Evolutionary conservation across 2,113 vertebrate species (phyloP).

Genomic region (Cnemophilus loriae): DNA sequence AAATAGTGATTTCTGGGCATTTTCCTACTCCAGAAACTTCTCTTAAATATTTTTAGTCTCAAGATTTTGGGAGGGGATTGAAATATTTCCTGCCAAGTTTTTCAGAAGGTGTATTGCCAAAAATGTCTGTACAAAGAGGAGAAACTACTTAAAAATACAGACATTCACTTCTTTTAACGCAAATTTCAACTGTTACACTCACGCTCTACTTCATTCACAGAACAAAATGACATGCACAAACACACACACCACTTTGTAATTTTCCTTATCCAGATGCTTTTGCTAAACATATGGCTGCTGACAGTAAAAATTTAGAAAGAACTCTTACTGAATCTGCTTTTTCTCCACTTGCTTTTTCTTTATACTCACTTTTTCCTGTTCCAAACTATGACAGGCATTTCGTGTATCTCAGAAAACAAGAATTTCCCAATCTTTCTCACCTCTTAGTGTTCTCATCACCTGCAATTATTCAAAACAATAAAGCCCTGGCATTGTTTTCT

Average conservation of each 20-base stretch:
- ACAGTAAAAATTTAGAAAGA: conserved; percentile 13
- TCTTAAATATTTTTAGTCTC: conserved; percentile 8
- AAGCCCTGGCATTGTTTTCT: background rate
- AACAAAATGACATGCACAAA: background rate
- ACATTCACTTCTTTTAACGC: background rate
- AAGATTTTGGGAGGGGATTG: background rate
- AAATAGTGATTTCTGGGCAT: background rate
- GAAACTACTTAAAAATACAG: background rate
- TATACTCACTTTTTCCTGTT: background rate
- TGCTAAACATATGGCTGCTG: background rate
- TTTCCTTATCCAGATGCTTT: conserved; percentile 9
- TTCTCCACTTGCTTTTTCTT: conserved; percentile 4
- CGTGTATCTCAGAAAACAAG: background rate
- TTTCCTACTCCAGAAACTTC: conserved; percentile 1
- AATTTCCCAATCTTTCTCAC: conserved; percentile 13
- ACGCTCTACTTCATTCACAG: background rate
- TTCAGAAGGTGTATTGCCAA: conserved; percentile 35
- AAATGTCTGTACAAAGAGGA: conserved; percentile 15
- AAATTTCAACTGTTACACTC: background rate
- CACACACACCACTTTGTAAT: background rate
- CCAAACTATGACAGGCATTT: background rate
- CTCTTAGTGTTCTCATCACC: background rate
- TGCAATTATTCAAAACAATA: background rate
- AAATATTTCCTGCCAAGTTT: conserved; percentile 14
- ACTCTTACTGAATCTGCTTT: background rate